Evolutionary conservation across 2,113 vertebrate genomes (phyloP).

Genomic region (Sturnus vulgaris): DNA sequence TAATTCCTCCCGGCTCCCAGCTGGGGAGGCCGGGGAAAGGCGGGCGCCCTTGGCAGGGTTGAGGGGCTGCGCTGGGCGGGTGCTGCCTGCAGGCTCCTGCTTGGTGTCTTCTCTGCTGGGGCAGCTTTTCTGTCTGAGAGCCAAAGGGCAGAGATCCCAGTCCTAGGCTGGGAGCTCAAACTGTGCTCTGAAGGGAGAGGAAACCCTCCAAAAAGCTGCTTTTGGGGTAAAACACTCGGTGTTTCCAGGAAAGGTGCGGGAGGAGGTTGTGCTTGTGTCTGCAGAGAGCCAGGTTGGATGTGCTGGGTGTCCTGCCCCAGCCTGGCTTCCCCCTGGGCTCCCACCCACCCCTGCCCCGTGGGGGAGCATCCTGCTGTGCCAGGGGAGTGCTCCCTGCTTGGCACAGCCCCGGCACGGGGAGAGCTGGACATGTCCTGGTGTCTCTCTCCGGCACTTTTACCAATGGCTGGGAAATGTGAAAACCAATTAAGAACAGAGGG

Average conservation of each 20-base stretch:
- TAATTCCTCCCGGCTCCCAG: constrained; percentile 28
- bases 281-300: not conserved
- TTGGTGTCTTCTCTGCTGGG: not conserved
- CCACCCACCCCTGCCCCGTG: rapidly evolving
- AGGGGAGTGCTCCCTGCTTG: not conserved
- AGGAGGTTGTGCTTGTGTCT: not conserved
- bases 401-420: rapidly evolving
- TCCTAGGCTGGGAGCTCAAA: not conserved
- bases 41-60: not conserved
- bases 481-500: not conserved
- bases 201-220: not conserved
- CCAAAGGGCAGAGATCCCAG: not conserved
- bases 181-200: not conserved
- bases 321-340: not conserved
- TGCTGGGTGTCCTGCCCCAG: not conserved
- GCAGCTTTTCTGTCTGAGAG: not conserved
- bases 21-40: not conserved
- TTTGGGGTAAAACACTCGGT: rapidly evolving
- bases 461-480: not conserved
- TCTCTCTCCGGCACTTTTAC: rapidly evolving
- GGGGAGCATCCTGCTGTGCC: not conserved
- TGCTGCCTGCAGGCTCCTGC: not conserved
- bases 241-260: rapidly evolving
- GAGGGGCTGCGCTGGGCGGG: not conserved
- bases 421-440: rapidly evolving